Evolutionary conservation across 2,888 invertebrate species (phyloP).

Genomic region (Cephus pulcher): DNA sequence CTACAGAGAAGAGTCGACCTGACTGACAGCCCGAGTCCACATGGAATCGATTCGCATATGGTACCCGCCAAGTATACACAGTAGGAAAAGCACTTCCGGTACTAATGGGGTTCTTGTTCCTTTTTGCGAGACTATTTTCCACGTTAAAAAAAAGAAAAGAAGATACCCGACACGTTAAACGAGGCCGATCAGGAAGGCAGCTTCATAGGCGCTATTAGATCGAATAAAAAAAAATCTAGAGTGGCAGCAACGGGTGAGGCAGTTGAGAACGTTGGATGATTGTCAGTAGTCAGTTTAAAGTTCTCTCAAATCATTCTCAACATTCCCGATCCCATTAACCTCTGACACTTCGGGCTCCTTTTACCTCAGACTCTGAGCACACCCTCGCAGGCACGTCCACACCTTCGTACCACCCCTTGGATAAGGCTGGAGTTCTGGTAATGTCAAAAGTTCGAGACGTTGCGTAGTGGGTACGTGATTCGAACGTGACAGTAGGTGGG

Average conservation of each 20-base stretch:
- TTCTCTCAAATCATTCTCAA: neutral
- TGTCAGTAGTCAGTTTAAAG: neutral
- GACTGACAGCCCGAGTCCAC: neutral
- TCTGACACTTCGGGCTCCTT: neutral
- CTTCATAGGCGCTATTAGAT: neutral
- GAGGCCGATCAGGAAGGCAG: neutral
- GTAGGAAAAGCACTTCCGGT: neutral
- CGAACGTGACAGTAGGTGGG: neutral
- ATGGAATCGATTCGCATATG: neutral
- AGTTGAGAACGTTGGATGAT: neutral
- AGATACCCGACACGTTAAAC: neutral
- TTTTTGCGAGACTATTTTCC: neutral
- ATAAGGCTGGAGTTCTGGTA: constrained; percentile 15
- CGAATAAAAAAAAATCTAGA: neutral
- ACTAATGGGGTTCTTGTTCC: neutral
- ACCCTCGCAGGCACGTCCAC: neutral
- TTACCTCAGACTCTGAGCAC: neutral
- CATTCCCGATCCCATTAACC: neutral
- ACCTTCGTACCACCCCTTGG: neutral
- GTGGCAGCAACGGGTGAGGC: neutral
- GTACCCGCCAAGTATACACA: neutral
- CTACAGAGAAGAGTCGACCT: neutral
- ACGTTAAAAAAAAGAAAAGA: neutral
- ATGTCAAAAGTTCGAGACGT: constrained; percentile 17
- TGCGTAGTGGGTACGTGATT: constrained; percentile 3